Base-by-base conservation (phyloP, 2,113 vertebrate species). In the Boulengeromyrus knoepffleri region DNA sequence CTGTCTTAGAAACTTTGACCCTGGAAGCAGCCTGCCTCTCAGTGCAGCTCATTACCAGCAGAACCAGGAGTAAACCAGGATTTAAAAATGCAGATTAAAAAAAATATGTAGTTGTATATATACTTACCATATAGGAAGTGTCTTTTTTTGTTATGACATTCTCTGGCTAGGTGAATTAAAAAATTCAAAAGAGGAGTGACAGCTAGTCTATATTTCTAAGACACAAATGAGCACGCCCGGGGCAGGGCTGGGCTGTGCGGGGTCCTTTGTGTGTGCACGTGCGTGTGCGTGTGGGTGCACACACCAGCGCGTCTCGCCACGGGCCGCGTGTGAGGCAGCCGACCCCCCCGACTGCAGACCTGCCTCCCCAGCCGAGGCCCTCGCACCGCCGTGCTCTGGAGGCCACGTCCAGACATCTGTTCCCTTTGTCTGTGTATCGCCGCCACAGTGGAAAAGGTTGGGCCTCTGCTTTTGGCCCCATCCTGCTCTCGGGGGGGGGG, bases 371-470 rank as follows among this genome's bases (percentile, higher is more conserved):
- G 80, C 21, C 39, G 42, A 85, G 24, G 52, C 21, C n/a, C 45
- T 70, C 9, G 39, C 10, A 24, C 24, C 6, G 13, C 27, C 2
- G 8, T 15, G 31, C 88, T 89, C 88, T 39, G 62, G 88, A 80
- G 66, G 27, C 62, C 52, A 36, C 47, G 45, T 5, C 7, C 66
- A 21, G 88, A 74, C 88, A 89, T 74, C 88, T 89, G 88, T 52
- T 89, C 70, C 46, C 88, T 89, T 89, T 89, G 88, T 89, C 88
- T 50, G 31, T 42, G 5, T 50, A 47, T 13, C 27, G 5, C 62
- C 1, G 66, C 17, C 17, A 39, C 49, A 27, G 49, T 7, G 8
- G 36, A 62, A 77, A 56, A 56, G 52, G 87, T 53, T 62, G 53
- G 36, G 52, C 42, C 13, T 24, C 24, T 49, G 31, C 85, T 39